Conservation (phyloP, 2,113 vertebrate genomes). For the Circaetus cinerascens region DNA sequence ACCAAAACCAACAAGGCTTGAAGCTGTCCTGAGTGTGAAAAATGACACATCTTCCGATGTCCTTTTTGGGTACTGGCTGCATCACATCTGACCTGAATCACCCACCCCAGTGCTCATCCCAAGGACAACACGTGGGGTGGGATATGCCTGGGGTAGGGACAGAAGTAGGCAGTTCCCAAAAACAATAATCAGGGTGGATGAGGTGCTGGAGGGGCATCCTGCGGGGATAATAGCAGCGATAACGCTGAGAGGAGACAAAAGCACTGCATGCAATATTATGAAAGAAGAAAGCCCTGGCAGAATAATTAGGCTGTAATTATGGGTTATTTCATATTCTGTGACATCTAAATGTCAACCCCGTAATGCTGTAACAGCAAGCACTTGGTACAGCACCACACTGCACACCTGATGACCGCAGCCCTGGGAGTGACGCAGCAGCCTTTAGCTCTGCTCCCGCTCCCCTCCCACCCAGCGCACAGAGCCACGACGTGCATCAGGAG, state of each 20-base stretch:
- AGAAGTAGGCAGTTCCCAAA: background rate
- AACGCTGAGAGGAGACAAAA: background rate
- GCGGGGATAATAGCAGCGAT: background rate
- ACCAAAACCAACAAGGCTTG: background rate
- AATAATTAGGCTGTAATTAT: slow-evolving; percentile 4
- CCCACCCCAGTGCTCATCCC: background rate
- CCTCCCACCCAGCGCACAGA: background rate
- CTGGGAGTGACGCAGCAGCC: background rate
- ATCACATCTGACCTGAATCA: background rate
- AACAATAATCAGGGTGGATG: background rate
- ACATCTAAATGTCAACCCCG: background rate
- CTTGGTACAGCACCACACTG: background rate
- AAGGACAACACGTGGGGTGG: accelerated
- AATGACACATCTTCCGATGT: background rate
- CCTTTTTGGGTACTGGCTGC: background rate
- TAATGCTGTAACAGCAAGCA: background rate
- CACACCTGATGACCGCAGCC: background rate
- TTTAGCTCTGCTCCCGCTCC: background rate
- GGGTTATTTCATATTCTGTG: background rate
- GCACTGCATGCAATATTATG: background rate
- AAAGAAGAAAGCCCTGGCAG: slow-evolving; percentile 8
- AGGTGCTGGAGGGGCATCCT: background rate
- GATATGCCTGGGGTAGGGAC: background rate
- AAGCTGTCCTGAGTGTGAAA: background rate
- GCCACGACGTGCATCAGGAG: accelerated